Evolutionary conservation across 2,888 invertebrate genomes (phyloP).

Genomic region (Subacronicta megacephala): DNA sequence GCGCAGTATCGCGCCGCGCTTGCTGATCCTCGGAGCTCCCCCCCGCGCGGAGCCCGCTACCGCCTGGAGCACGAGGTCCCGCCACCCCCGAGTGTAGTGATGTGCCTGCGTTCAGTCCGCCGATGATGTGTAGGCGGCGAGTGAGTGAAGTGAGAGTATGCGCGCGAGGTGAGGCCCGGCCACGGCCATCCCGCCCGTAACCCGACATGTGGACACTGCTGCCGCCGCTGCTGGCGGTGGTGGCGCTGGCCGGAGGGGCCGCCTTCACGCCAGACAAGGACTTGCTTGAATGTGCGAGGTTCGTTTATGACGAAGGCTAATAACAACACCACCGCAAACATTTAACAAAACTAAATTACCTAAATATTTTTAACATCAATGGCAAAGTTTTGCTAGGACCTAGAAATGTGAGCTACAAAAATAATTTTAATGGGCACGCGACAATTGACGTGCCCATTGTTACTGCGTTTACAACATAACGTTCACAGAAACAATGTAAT

Average conservation of each 20-base stretch:
- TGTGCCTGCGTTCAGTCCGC: constrained; percentile 72
- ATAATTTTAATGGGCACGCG: constrained; percentile 82
- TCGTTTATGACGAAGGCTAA: constrained; percentile 62
- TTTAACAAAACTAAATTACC: constrained; percentile 25
- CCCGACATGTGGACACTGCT: constrained; percentile 82
- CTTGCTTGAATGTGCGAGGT: constrained; percentile 86
- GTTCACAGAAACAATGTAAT: constrained; percentile 15
- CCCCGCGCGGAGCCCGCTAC: constrained; percentile 56
- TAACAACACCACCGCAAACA: constrained; percentile 6
- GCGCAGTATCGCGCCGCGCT: constrained; percentile 84
- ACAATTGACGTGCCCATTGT: constrained; percentile 60
- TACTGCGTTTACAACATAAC: constrained; percentile 24
- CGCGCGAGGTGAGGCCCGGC: constrained; percentile 73
- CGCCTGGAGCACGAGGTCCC: constrained; percentile 56
- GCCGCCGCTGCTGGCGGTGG: constrained; percentile 75
- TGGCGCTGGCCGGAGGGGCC: constrained; percentile 78
- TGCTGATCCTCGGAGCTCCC: constrained; percentile 81
- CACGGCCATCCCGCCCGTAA: constrained; percentile 74
- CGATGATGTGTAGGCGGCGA: constrained; percentile 80
- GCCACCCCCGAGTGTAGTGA: constrained; percentile 71
- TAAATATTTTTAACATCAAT: constrained; percentile 40
- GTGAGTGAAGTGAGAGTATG: constrained; percentile 80
- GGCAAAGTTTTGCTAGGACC: constrained; percentile 67
- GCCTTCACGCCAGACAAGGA: constrained; percentile 81
- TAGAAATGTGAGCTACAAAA: constrained; percentile 80